Percentiles rank a stretch among this genome's conserved stretches.
phyloP scores from a whole-genome alignment of 1,140 invertebrate species.

The Meteorus sp. region DNA sequence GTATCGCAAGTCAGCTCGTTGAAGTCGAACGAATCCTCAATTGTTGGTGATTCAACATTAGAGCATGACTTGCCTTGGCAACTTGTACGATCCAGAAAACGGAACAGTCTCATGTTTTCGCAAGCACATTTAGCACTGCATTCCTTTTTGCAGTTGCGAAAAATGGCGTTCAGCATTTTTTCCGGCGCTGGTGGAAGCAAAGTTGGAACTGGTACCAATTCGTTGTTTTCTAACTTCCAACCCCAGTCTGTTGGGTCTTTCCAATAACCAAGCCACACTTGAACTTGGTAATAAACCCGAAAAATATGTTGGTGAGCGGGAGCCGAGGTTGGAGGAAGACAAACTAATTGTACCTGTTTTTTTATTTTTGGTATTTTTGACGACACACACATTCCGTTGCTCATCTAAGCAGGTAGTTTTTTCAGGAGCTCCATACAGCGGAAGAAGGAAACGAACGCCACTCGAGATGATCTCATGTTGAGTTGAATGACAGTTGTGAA shows the following conservation, averaged over 20 bases:
- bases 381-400: not conserved
- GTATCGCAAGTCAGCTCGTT: not conserved
- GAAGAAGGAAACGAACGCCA: not conserved
- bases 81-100: not conserved
- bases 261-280: slow-evolving; percentile 21
- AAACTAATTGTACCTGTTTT: not conserved
- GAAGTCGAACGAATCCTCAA: not conserved
- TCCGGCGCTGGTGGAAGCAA: slow-evolving; percentile 3
- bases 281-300: slow-evolving; percentile 26
- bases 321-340: slow-evolving; percentile 21
- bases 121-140: slow-evolving; percentile 8
- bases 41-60: slow-evolving; percentile 7
- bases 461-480: not conserved
- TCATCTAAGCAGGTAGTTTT: not conserved
- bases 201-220: not conserved
- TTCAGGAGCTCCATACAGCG: not conserved
- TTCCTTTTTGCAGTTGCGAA: slow-evolving; percentile 1
- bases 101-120: not conserved
- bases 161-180: not conserved
- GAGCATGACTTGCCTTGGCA: not conserved
- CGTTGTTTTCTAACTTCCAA: slow-evolving; percentile 16
- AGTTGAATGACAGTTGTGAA: not conserved
- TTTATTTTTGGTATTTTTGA: not conserved
- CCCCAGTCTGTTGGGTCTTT: slow-evolving; percentile 20
- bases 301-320: slow-evolving; percentile 20